phyloP scores from a whole-genome alignment of 2,888 invertebrate species.

The Antheraea yamamai region DNA sequence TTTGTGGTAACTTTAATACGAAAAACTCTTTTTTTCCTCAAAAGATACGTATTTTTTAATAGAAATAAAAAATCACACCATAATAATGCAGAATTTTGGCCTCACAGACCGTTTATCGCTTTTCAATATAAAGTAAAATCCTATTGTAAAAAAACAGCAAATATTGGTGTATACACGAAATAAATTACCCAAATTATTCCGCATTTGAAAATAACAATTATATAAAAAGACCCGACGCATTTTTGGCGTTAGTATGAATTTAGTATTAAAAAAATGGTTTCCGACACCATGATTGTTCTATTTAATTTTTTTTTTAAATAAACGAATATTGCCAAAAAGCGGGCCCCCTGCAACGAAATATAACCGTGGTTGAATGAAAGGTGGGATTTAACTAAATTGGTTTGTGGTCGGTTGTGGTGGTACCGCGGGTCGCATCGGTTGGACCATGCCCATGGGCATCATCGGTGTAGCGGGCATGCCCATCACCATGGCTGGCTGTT shows the following conservation, averaged over 20 bases:
- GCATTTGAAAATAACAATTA: background rate
- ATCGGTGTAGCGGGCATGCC: conserved; percentile 67
- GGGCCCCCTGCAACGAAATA: background rate
- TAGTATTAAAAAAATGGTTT: background rate
- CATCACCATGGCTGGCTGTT: conserved; percentile 79
- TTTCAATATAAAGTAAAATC: background rate
- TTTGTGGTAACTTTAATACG: conserved; percentile 18
- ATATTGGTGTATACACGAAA: background rate
- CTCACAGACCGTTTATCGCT: conserved; percentile 12
- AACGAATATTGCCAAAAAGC: background rate
- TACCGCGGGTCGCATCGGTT: conserved; percentile 68
- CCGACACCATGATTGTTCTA: background rate
- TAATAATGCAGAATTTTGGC: background rate
- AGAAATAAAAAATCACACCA: background rate
- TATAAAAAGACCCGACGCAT: background rate
- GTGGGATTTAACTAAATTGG: conserved; percentile 71
- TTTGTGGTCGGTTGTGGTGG: conserved; percentile 69
- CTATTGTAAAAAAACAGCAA: background rate
- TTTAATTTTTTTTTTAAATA: background rate
- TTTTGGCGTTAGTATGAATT: background rate
- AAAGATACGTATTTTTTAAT: background rate
- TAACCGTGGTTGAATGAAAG: background rate
- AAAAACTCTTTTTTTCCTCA: background rate
- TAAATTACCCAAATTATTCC: background rate
- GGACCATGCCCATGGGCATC: conserved; percentile 67